A percentile compares a stretch with the other conserved stretches of the same genome.
Conservation (phyloP, 2,113 vertebrate genomes). For the Oenanthe oenanthe region DNA sequence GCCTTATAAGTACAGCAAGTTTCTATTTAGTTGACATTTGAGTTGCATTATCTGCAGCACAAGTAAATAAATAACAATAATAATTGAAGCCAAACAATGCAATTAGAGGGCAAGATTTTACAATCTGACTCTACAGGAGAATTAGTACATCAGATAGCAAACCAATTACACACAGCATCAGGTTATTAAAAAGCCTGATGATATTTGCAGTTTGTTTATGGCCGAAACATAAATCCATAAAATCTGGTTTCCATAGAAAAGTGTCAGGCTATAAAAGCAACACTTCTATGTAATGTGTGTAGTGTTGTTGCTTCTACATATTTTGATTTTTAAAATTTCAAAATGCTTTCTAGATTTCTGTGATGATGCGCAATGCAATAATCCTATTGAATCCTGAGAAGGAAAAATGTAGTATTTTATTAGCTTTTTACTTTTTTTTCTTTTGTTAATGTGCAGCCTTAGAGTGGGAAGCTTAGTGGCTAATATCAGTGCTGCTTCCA, state of each 20-base stretch:
- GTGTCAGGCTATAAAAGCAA: neutral
- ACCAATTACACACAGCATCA: fast-evolving
- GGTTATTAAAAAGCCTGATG: neutral
- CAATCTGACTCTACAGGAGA: neutral
- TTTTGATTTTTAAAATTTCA: neutral
- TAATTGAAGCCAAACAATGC: neutral
- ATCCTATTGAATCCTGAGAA: neutral
- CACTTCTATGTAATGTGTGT: fast-evolving
- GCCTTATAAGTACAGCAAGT: neutral
- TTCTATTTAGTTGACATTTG: neutral
- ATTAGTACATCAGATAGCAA: neutral
- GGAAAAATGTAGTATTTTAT: neutral
- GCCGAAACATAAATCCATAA: neutral
- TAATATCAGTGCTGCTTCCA: neutral
- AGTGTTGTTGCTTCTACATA: neutral
- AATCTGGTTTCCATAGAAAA: neutral
- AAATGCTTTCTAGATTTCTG: neutral
- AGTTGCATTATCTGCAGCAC: neutral
- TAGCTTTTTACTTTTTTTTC: neutral
- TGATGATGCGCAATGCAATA: neutral
- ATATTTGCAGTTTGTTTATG: neutral
- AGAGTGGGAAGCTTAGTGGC: neutral
- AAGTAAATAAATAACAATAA: neutral
- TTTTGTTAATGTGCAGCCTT: neutral
- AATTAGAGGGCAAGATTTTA: neutral